Evolutionary conservation across 2,888 invertebrate genomes (phyloP), one percentile per base, ranked within the genome.

Genomic region (Apodemia duryi): DNA sequence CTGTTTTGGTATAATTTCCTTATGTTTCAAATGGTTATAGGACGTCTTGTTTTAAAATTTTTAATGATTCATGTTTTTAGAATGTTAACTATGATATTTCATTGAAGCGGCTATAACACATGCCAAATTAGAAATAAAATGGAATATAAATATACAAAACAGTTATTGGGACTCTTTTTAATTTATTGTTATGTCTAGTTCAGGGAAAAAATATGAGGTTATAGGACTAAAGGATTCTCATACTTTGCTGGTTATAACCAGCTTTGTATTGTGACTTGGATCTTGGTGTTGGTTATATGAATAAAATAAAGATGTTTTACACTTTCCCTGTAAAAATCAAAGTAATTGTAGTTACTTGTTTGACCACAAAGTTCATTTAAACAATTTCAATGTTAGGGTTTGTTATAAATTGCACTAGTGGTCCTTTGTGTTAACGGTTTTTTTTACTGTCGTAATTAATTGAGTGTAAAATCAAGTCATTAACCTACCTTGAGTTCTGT

Each of bases 31-130:
- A 75, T 46, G 63, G 62, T 41, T 68, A 63, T 61, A 62, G 46
- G 61, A 63, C 78, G 77, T 68, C 77, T 76, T 79, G 78, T 77
- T 77, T 72, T 76, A 76, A 76, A 76, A 6, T 46, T 46, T 77
- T 68, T 77, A 83, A 83, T 91, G 90, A 91, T 84, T 91, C 91
- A 90, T 87, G 78, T 77, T 80, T 79, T 75, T 85, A 79, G 90
- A 88, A 91, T 90, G 89, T 84, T 80, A 77, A 73, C 80, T 77
- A 78, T 77, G 79, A 81, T 85, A 84, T 80, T 81, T 76, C 81
- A 79, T 71, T 81, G 79, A 73, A 81, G 76, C 75, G 74, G 73
- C 76, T 82, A 79, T 80, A 81, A 82, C 77, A 80, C 75, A 70
- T 72, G 71, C 80, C 76, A 75, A 81, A 83, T 82, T 79, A 82